A percentile compares a stretch with the other conserved stretches of the same genome.
These are phyloP conservation scores for Eunapius fragilis DNA, from an alignment of 37 sponge, comb jelly and placozoan genomes.

Conservation along the genomic window DNA sequence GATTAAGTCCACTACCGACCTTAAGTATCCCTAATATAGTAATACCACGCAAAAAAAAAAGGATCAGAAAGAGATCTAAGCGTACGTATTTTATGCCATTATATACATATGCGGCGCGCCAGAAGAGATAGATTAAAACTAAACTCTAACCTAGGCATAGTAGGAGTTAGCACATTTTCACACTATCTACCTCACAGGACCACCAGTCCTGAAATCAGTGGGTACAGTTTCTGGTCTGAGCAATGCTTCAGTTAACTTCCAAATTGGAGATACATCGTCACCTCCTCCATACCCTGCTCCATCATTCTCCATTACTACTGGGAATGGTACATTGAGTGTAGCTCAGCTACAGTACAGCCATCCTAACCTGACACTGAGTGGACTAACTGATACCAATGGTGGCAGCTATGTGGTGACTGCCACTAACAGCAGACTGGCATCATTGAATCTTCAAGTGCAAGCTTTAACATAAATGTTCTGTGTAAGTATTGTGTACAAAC, in stretches of 20 bases:
- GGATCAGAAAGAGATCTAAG: no score
- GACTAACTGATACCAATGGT: neutral
- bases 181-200: neutral
- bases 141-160: no score
- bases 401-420: slow-evolving; percentile 11
- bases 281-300: neutral
- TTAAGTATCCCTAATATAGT: no score
- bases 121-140: no score
- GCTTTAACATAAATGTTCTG: slow-evolving; percentile 2
- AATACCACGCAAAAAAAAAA: no score
- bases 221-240: neutral
- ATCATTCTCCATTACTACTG: neutral
- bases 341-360: neutral
- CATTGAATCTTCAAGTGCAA: slow-evolving; percentile 5
- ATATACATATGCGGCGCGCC: no score
- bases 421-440: slow-evolving; percentile 9
- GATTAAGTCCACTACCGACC: no score
- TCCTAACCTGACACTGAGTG: neutral
- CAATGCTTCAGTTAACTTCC: neutral
- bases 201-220: neutral
- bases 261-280: neutral
- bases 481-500: slow-evolving; percentile 1
- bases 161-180: no score
- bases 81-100: no score
- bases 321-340: neutral